phyloP scores from a whole-genome alignment of 2,888 invertebrate species.

The Drosophila nr. fundita region DNA sequence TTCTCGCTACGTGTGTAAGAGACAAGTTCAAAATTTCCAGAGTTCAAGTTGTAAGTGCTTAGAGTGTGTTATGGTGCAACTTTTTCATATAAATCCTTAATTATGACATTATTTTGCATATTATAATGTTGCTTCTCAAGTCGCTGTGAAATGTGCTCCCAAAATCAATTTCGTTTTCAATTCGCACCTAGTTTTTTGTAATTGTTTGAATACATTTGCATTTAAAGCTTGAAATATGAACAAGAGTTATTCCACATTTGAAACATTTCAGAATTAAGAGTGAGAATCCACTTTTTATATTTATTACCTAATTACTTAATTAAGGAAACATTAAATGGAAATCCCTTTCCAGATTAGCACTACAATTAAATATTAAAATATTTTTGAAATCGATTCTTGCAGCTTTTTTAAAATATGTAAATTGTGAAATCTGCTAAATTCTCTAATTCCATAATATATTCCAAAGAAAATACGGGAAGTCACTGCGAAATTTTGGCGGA shows the following conservation, averaged over 20 bases:
- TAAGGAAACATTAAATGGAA: background rate
- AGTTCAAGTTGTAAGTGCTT: conserved; percentile 67
- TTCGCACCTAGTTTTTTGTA: background rate
- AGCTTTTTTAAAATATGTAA: background rate
- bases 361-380: background rate
- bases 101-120: conserved; percentile 84
- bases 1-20: conserved; percentile 16
- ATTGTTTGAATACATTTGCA: background rate
- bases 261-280: background rate
- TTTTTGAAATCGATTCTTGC: background rate
- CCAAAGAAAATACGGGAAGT: too few relatives aligned
- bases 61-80: conserved; percentile 67
- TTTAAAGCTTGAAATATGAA: background rate
- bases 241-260: background rate
- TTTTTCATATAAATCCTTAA: conserved; percentile 81
- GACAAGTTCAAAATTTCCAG: conserved; percentile 67
- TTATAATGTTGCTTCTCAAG: conserved; percentile 53
- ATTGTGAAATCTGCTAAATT: background rate
- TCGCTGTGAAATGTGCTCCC: conserved; percentile 16
- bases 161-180: background rate
- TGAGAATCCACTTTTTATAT: background rate
- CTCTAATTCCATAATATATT: too few relatives aligned
- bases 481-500: conserved; percentile 5
- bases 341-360: background rate
- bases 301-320: background rate